Evolutionary conservation across 2,113 vertebrate species (phyloP).

Genomic region (Ovis canadensis): DNA sequence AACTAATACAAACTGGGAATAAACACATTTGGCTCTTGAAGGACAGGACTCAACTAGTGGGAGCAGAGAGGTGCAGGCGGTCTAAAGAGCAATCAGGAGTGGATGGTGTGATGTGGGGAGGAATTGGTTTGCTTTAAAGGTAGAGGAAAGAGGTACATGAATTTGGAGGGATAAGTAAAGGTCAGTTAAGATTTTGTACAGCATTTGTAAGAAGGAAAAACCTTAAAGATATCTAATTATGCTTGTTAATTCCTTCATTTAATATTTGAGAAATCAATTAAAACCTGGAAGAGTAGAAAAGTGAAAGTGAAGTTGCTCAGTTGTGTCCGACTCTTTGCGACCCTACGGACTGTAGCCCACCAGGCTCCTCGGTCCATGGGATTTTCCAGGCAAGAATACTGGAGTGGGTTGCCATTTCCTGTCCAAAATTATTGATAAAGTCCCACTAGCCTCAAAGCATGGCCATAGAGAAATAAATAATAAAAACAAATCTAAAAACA

Average conservation of each 20-base stretch:
- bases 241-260: neutral
- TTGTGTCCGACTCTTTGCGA: too few species aligned
- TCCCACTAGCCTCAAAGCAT: neutral
- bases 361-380: too few species aligned
- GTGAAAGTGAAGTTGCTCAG: too few species aligned
- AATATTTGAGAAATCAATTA: neutral
- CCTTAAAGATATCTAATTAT: neutral
- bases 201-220: neutral
- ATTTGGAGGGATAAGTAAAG: neutral
- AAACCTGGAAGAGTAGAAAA: neutral
- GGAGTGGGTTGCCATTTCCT: neutral
- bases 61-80: neutral
- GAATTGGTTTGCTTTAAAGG: accelerated
- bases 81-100: neutral
- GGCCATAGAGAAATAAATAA: neutral
- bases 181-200: neutral
- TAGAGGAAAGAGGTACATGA: neutral
- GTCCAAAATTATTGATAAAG: neutral
- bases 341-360: too few species aligned
- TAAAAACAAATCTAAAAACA: slow-evolving; percentile 19
- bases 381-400: too few species aligned
- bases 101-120: neutral
- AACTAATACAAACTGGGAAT: neutral
- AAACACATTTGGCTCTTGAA: neutral
- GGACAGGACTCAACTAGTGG: neutral